Conservation (phyloP, 2,888 invertebrate species). For the Leptinotarsa peninsularis region DNA sequence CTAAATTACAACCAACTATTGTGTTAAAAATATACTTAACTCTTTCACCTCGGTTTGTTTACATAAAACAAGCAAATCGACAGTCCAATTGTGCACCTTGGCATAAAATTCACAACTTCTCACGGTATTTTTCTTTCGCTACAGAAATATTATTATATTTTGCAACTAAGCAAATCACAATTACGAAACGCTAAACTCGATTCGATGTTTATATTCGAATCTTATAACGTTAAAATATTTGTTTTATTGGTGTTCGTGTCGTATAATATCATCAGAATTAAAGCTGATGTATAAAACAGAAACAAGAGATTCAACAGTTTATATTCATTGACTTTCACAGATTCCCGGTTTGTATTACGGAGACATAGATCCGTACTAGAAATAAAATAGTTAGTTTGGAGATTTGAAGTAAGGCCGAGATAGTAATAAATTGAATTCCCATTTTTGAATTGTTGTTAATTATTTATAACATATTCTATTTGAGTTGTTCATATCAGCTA, state of each 20-base stretch:
- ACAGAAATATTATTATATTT: slow-evolving; percentile 10
- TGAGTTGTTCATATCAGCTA: no score
- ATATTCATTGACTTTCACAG: background rate
- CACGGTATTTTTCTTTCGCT: slow-evolving; percentile 11
- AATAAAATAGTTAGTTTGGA: no score
- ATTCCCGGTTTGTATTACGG: background rate
- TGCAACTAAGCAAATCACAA: slow-evolving; percentile 25
- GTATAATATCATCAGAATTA: slow-evolving; percentile 25
- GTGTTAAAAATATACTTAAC: background rate
- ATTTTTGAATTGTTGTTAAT: no score
- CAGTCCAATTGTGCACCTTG: slow-evolving; percentile 7
- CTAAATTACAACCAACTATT: background rate
- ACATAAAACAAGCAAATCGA: background rate
- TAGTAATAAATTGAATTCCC: no score
- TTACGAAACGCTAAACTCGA: slow-evolving; percentile 19
- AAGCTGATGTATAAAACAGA: slow-evolving; percentile 27
- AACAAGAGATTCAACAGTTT: slow-evolving; percentile 24
- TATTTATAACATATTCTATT: no score
- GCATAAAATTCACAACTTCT: slow-evolving; percentile 9
- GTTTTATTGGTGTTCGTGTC: slow-evolving; percentile 15
- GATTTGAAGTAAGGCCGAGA: no score
- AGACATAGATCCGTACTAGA: no score
- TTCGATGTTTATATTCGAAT: slow-evolving; percentile 22
- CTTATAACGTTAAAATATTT: slow-evolving; percentile 26
- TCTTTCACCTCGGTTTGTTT: background rate